These are phyloP conservation scores for Diploptera punctata DNA, from an alignment of 2,888 invertebrate species.

Conservation along the genomic window DNA sequence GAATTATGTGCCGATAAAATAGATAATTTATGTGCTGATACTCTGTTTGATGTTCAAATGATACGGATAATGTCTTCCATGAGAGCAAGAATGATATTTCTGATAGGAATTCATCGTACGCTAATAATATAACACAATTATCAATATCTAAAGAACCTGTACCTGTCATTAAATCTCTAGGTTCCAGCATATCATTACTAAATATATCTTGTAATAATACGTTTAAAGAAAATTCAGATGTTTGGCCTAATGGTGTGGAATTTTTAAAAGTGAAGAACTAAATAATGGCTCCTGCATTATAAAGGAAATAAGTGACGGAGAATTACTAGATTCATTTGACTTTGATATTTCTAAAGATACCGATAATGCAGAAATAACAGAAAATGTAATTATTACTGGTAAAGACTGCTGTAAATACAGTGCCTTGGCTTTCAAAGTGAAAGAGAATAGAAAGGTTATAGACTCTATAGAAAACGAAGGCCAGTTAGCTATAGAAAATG, in stretches of 20 bases:
- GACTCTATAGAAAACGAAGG: background rate
- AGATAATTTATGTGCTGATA: too few relatives aligned
- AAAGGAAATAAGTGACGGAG: too few relatives aligned
- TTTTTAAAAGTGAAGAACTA: too few relatives aligned
- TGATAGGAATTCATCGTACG: background rate
- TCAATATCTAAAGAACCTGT: background rate
- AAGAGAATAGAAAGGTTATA: background rate
- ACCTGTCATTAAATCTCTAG: background rate
- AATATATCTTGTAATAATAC: too few relatives aligned
- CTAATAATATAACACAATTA: background rate
- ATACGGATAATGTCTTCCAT: constrained; percentile 2
- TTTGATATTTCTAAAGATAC: too few relatives aligned
- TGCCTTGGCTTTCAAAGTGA: background rate
- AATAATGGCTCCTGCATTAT: too few relatives aligned
- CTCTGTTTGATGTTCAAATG: background rate
- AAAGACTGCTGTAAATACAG: background rate
- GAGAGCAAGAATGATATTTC: background rate
- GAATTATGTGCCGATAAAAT: too few relatives aligned
- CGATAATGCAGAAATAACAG: too few relatives aligned
- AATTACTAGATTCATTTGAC: too few relatives aligned
- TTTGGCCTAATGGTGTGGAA: too few relatives aligned
- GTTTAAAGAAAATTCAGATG: too few relatives aligned
- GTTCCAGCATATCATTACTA: background rate
- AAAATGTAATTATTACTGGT: background rate
- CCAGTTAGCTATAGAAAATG: background rate